Conservation (phyloP, 2,113 vertebrate species). For the Dicaeum eximium region DNA sequence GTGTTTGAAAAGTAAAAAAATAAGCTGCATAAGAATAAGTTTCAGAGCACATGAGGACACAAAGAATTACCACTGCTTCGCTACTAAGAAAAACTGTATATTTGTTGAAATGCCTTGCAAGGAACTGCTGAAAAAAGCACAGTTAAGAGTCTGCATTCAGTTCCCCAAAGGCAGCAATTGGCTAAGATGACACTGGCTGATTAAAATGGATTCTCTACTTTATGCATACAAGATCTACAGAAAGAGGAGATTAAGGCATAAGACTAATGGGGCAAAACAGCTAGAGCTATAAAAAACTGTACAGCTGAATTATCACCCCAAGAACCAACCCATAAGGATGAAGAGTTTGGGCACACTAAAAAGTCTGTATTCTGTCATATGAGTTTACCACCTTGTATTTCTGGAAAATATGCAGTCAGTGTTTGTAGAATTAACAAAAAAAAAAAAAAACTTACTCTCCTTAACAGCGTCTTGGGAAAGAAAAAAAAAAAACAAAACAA, state of each 20-base stretch:
- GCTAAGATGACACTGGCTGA: not conserved
- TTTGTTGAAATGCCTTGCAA: not conserved
- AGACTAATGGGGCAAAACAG: not conserved
- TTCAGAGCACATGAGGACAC: not conserved
- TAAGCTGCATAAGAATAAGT: not conserved
- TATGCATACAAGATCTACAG: not conserved
- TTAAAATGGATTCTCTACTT: not conserved
- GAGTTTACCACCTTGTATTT: not conserved
- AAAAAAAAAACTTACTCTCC: not conserved
- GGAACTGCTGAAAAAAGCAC: not conserved
- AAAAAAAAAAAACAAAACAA: not conserved
- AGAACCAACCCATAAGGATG: not conserved
- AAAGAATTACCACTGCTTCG: not conserved
- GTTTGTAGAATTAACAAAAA: not conserved
- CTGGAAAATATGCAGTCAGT: not conserved
- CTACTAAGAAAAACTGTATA: not conserved
- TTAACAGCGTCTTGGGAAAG: not conserved
- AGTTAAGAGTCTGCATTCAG: not conserved
- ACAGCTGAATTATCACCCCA: not conserved
- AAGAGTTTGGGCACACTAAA: not conserved
- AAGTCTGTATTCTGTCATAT: not conserved
- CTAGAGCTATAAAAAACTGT: not conserved
- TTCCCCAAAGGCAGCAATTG: not conserved
- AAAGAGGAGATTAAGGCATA: not conserved
- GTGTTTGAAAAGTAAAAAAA: not conserved